phyloP scores from a whole-genome alignment of 1,140 invertebrate genomes.

The Drosophila obscura region DNA sequence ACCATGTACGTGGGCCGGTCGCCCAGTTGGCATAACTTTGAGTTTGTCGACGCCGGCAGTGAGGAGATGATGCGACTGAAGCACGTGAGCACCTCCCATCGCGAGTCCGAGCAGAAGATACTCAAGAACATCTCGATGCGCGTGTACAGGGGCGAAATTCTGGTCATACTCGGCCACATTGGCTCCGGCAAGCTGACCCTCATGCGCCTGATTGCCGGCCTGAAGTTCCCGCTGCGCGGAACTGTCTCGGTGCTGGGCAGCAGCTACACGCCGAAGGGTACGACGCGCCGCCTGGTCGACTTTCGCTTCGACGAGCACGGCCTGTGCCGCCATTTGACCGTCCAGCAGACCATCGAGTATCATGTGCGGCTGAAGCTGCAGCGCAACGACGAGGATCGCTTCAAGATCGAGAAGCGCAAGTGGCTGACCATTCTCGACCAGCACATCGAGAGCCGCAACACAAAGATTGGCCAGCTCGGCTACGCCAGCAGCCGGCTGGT shows the following conservation, averaged over 20 bases:
- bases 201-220: conserved; percentile 91
- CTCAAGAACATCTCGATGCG: conserved; percentile 89
- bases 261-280: conserved; percentile 5
- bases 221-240: conserved; percentile 85
- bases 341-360: conserved; percentile 68
- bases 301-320: conserved; percentile 60
- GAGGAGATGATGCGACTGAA: conserved; percentile 51
- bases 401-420: conserved; percentile 49
- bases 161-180: conserved; percentile 90
- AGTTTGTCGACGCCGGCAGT: conserved; percentile 60
- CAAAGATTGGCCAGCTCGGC: conserved; percentile 28
- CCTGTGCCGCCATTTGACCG: conserved; percentile 44
- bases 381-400: conserved; percentile 1
- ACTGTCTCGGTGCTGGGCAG: conserved; percentile 25
- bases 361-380: conserved; percentile 51
- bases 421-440: conserved; percentile 54
- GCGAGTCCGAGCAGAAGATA: conserved; percentile 84
- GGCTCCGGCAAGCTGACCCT: conserved; percentile 89
- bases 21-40: conserved; percentile 61
- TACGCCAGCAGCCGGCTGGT: conserved; percentile 47
- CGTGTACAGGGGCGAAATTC: conserved; percentile 87
- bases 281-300: conserved; percentile 30
- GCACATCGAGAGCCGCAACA: conserved; percentile 9
- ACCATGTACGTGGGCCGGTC: conserved; percentile 20
- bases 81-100: conserved; percentile 51